Evolutionary conservation across 2,888 invertebrate genomes (phyloP), one percentile per base, ranked within the genome.

Genomic region (Amphimallon solstitiale): DNA sequence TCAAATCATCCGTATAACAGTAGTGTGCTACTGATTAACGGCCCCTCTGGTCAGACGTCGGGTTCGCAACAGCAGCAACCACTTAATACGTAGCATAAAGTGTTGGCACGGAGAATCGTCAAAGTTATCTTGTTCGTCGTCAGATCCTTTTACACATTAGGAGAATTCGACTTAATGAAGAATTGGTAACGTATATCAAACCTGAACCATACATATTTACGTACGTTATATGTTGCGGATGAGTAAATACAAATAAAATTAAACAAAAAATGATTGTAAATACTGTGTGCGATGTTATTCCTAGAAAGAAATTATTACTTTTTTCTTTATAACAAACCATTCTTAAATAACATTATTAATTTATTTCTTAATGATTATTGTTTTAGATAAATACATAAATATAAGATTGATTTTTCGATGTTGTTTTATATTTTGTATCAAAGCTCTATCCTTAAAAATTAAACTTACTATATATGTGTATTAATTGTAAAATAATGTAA

Each of bases 1-100:
- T 94, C 93, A 74, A 94, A 94, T 86, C 93, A 93, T 82, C 93
- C 93, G 69, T 91, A 90, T 85, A 90, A 89, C 81, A 79, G 46
- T 54, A 68, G 75, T 70, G 75, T 76, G 63, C 75, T 76, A 34
- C 78, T 77, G 71, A 66, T 77, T 37, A 78, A 78, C 70, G 77
- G 77, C 19, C 75, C 78, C n/a, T 68, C 70, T 34, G 71, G 71
- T 29, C 66, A 63, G 23, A 70, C 72, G 14, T 65, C 72, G 35
- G 66, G 54, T 64, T 68, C 71, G 45, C 72, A 71, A 46, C 68
- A 72, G 48, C 68, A 67, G 9, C 63, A 75, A 46, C 73, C 77
- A 35, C 73, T 77, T 48, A 79, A 75, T 71, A 79, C 81, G 80
- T 80, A 81, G 80, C 80, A 74, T 67, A 67, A 54, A 66, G 60